Base-by-base conservation (phyloP, 2,888 invertebrate species). In the Heliconius ethilla region DNA sequence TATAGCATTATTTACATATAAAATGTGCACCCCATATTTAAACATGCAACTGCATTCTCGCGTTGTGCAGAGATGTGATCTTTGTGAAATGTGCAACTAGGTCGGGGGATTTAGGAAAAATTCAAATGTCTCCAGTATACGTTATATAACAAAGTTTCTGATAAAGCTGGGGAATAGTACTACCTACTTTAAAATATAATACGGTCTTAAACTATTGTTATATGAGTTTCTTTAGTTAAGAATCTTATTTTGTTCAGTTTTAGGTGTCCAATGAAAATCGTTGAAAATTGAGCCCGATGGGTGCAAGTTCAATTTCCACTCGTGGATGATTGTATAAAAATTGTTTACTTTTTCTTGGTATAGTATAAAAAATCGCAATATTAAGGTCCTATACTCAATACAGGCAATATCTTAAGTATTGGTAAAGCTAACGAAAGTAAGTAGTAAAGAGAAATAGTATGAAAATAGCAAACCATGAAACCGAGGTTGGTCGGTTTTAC, bases 21-120 rank as follows among this genome's bases (percentile, higher is more conserved):
- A 65, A 37, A 51, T 55, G 29, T 37, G 3, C 25, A n/a, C 33
- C 51, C 51, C 25, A 72, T 25, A 73, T 40, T 73, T 62, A 62
- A 73, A 13, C 73, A 59, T 73, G 37, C 37, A 59, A 73, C 22
- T 63, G 65, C 51, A 65, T 72, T 65, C 27, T 40, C 72, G 69
- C 37, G n/a, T 25, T 51, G 37, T 63, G 73, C 59, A 6, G 62
- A 63, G 73, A 40, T 62, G 63, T 37, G 73, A 73, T 73, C 73
- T 73, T 33, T 59, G 70, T 59, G 73, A 73, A 73, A 40, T 63
- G 62, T 27, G 59, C 73, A 63, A 63, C 73, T 59, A 73, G 73
- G 63, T 73, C 73, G 73, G 0, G 62, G 33, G 70, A 72, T 72
- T 72, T 72, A 59, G n/a, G 33, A 72, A 72, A 72, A 72, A 55